Evolutionary conservation across 2,888 invertebrate genomes (phyloP).

Genomic region (Lasioglossum leucozonium): DNA sequence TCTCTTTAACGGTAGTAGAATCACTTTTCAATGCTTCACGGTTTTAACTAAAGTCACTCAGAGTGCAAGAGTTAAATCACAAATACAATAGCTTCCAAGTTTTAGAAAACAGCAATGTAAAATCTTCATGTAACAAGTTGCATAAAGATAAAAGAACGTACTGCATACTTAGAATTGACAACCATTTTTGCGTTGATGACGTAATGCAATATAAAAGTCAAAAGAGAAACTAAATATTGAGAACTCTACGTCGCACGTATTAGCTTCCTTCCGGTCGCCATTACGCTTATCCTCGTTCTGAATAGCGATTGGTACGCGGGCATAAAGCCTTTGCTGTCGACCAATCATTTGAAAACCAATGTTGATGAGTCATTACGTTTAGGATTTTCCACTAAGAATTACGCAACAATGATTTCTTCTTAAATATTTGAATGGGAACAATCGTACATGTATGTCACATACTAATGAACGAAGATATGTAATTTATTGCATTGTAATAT

Average conservation of each 20-base stretch:
- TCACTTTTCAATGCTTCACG: slow-evolving; percentile 51
- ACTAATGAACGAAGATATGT: not conserved
- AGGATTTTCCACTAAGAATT: slow-evolving; percentile 44
- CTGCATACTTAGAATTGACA: slow-evolving; percentile 61
- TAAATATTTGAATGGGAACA: not conserved
- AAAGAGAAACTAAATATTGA: slow-evolving; percentile 50
- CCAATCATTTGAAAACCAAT: slow-evolving; percentile 68
- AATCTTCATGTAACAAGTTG: slow-evolving; percentile 3
- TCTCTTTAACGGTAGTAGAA: slow-evolving; percentile 35
- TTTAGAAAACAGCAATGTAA: slow-evolving; percentile 6
- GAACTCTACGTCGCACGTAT: slow-evolving; percentile 17
- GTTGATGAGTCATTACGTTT: slow-evolving; percentile 73
- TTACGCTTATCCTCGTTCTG: slow-evolving; percentile 38
- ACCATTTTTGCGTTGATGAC: slow-evolving; percentile 68
- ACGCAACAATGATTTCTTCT: slow-evolving; percentile 30
- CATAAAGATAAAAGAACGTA: slow-evolving; percentile 32
- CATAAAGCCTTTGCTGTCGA: slow-evolving; percentile 49
- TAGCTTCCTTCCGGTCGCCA: slow-evolving; percentile 63
- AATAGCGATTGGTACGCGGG: slow-evolving; percentile 54
- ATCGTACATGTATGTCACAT: not conserved
- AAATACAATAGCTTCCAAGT: slow-evolving; percentile 19
- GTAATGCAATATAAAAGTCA: slow-evolving; percentile 68
- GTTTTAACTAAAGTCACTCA: slow-evolving; percentile 35
- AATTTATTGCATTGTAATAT: not conserved
- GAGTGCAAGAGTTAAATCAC: slow-evolving; percentile 30